Evolutionary conservation across 1,140 invertebrate genomes (phyloP).

Genomic region (Bemisia tabaci): DNA sequence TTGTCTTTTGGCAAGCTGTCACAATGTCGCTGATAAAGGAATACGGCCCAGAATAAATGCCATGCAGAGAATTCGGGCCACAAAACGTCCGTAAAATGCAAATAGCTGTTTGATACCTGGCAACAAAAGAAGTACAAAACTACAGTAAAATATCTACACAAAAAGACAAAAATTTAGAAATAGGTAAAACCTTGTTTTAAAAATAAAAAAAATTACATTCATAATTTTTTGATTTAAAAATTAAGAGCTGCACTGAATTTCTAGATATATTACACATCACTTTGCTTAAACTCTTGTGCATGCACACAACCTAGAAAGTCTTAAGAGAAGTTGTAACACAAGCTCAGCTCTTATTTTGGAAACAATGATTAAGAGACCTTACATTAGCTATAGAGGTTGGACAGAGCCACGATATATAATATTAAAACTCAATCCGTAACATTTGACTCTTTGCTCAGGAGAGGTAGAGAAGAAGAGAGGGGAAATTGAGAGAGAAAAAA

Average conservation of each 20-base stretch:
- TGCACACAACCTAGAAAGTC: neutral
- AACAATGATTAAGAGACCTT: no score
- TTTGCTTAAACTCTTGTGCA: neutral
- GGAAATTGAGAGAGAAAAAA: no score
- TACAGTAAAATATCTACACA: no score
- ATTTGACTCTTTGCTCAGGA: no score
- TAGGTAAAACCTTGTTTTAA: neutral
- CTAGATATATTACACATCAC: neutral
- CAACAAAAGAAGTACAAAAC: conserved; percentile 31
- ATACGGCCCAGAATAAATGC: conserved; percentile 71
- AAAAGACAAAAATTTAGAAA: conserved; percentile 2
- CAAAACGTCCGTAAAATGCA: conserved; percentile 67
- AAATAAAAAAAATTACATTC: neutral
- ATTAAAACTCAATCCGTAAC: no score
- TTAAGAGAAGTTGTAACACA: no score
- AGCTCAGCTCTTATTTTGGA: no score
- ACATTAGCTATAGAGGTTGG: no score
- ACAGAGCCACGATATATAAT: no score
- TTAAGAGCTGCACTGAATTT: neutral
- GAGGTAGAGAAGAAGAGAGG: no score
- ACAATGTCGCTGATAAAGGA: conserved; percentile 58
- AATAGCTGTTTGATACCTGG: conserved; percentile 48
- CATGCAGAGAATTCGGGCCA: conserved; percentile 92
- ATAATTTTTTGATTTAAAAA: neutral
- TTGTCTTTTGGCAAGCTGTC: neutral